Evolutionary conservation across 2,888 invertebrate species (phyloP).

Genomic region (Trachelus stipa): DNA sequence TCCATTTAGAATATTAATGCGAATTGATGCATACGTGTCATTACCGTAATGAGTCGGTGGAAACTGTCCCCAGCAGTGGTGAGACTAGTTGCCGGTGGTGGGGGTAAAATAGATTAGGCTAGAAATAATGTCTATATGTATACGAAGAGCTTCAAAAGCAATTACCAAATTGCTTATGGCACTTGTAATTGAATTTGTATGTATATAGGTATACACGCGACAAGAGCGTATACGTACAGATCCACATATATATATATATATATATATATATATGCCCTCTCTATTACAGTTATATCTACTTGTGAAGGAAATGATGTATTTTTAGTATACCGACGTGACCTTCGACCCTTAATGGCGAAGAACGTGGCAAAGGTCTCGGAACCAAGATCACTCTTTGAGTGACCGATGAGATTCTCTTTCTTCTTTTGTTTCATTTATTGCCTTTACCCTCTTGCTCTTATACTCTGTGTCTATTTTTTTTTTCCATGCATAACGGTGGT

Average conservation of each 20-base stretch:
- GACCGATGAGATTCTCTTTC: slow-evolving; percentile 14
- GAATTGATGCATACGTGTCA: slow-evolving; percentile 65
- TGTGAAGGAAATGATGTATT: not conserved
- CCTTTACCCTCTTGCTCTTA: not conserved
- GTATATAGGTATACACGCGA: not conserved
- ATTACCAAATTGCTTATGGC: slow-evolving; percentile 62
- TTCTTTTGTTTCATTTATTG: slow-evolving; percentile 1
- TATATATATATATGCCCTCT: slow-evolving; percentile 8
- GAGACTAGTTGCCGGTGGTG: slow-evolving; percentile 5
- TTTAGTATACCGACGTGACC: not conserved
- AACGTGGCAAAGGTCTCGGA: slow-evolving; percentile 27
- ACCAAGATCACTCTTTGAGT: slow-evolving; percentile 4
- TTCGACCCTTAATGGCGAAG: not conserved
- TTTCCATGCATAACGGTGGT: not conserved
- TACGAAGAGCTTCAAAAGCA: slow-evolving; percentile 62
- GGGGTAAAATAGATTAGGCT: slow-evolving; percentile 14
- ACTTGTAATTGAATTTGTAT: slow-evolving; percentile 22
- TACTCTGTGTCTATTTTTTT: not conserved
- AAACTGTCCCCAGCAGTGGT: slow-evolving; percentile 43
- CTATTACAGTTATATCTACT: not conserved
- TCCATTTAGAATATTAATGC: slow-evolving; percentile 65
- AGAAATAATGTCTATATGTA: slow-evolving; percentile 35
- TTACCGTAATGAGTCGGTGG: slow-evolving; percentile 64
- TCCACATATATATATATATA: slow-evolving; percentile 6
- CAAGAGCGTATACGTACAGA: not conserved